These are phyloP conservation scores for Spea hammondii DNA, from an alignment of 2,797 vertebrate species.

Conservation along the genomic window DNA sequence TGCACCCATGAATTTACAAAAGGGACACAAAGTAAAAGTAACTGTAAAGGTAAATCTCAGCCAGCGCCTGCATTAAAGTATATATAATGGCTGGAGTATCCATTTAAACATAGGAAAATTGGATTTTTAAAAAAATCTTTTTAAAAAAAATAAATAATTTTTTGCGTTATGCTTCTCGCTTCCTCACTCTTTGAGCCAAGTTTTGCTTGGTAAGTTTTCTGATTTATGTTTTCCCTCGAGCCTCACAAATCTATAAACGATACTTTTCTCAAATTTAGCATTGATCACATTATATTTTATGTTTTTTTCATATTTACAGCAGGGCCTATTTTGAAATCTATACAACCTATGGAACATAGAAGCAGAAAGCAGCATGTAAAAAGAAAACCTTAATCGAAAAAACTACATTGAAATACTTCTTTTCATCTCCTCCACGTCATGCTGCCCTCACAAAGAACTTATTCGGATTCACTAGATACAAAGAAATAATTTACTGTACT, in stretches of 20 bases:
- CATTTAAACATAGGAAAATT: too few species aligned
- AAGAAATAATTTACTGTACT: conserved; percentile 26
- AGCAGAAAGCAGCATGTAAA: neutral
- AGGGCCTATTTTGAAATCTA: neutral
- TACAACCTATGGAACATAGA: neutral
- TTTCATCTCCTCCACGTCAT: conserved; percentile 7
- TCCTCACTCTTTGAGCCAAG: neutral
- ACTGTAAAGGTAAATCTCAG: too few species aligned
- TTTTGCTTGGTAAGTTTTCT: neutral
- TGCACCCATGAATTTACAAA: too few species aligned
- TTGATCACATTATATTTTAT: neutral
- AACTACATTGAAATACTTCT: neutral
- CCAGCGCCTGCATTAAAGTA: too few species aligned
- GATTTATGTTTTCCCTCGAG: conserved; percentile 3
- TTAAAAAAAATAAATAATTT: too few species aligned
- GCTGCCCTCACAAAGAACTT: conserved; percentile 18
- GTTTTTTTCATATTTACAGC: neutral
- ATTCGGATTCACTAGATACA: conserved; percentile 17
- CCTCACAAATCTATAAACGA: neutral
- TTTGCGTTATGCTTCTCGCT: neutral
- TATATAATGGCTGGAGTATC: too few species aligned
- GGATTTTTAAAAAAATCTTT: too few species aligned
- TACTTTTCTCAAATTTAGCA: conserved; percentile 13
- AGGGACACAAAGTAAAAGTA: too few species aligned
- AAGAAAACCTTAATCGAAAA: conserved; percentile 14